phyloP scores from a whole-genome alignment of 2,888 invertebrate species.

The Dynastes tityus region DNA sequence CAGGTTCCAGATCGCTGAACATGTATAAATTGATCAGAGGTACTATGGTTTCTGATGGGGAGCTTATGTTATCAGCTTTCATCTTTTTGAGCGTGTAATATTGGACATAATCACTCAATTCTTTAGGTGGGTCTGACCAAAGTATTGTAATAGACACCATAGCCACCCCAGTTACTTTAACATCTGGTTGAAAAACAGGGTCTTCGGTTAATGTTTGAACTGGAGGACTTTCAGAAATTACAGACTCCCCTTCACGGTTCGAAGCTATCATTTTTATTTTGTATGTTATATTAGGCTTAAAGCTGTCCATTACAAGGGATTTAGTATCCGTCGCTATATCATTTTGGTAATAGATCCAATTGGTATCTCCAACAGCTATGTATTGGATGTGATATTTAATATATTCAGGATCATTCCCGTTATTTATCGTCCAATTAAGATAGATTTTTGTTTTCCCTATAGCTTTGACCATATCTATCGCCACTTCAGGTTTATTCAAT shows the following conservation, averaged over 20 bases:
- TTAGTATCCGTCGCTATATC: constrained; percentile 78
- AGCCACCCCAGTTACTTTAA: constrained; percentile 81
- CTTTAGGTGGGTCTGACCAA: constrained; percentile 80
- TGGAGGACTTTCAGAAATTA: constrained; percentile 72
- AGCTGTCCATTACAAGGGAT: constrained; percentile 79
- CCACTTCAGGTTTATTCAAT: constrained; percentile 80
- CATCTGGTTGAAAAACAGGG: constrained; percentile 85
- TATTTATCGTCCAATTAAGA: constrained; percentile 87
- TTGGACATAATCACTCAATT: constrained; percentile 81
- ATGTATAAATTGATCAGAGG: constrained; percentile 80
- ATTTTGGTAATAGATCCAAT: constrained; percentile 75
- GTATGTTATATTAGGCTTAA: constrained; percentile 79
- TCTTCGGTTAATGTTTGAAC: constrained; percentile 80
- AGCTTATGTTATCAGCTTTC: constrained; percentile 71
- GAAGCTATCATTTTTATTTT: constrained; percentile 78
- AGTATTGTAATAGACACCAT: constrained; percentile 86
- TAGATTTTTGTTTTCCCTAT: constrained; percentile 84
- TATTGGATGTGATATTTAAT: constrained; percentile 74
- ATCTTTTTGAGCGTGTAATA: constrained; percentile 82
- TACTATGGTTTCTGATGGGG: constrained; percentile 76
- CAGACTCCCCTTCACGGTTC: constrained; percentile 78
- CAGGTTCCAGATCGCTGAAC: constrained; percentile 84
- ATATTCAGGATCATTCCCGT: constrained; percentile 81
- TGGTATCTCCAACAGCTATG: constrained; percentile 72
- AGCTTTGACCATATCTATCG: constrained; percentile 81